phyloP scores from a whole-genome alignment of 92 coral and sea anemone species.

The Epizoanthus rinbou region DNA sequence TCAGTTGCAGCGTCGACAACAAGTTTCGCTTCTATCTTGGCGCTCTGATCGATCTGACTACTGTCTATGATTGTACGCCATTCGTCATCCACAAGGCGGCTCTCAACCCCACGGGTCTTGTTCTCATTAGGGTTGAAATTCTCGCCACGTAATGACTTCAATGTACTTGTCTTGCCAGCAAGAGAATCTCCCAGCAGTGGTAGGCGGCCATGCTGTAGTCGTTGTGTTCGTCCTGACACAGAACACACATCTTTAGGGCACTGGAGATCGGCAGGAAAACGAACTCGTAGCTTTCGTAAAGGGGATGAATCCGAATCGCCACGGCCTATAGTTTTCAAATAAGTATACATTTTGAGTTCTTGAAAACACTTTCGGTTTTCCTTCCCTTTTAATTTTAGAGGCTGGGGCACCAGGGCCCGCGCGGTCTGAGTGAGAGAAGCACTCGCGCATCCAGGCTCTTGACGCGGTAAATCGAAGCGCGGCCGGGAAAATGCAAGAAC shows the following conservation, averaged over 20 bases:
- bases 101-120: conserved; percentile 18
- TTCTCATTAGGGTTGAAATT: not conserved
- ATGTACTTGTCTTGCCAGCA: conserved; percentile 13
- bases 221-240: not conserved
- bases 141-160: not conserved
- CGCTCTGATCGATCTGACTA: not conserved
- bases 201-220: not conserved
- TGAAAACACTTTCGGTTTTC: too few relatives aligned
- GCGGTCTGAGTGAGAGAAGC: too few relatives aligned
- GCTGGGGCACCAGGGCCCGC: too few relatives aligned
- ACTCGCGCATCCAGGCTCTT: too few relatives aligned
- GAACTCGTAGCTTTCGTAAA: not conserved
- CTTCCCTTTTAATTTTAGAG: too few relatives aligned
- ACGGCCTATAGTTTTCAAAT: too few relatives aligned
- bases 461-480: too few relatives aligned
- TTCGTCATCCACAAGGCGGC: not conserved
- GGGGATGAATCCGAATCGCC: too few relatives aligned
- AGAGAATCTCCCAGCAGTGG: not conserved
- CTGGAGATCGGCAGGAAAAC: not conserved
- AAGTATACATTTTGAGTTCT: too few relatives aligned
- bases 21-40: conserved; percentile 3
- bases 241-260: not conserved
- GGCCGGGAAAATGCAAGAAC: too few relatives aligned
- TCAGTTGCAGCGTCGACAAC: not conserved
- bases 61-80: not conserved